Conservation (phyloP, 2,888 invertebrate species). For the Mamestra brassicae region DNA sequence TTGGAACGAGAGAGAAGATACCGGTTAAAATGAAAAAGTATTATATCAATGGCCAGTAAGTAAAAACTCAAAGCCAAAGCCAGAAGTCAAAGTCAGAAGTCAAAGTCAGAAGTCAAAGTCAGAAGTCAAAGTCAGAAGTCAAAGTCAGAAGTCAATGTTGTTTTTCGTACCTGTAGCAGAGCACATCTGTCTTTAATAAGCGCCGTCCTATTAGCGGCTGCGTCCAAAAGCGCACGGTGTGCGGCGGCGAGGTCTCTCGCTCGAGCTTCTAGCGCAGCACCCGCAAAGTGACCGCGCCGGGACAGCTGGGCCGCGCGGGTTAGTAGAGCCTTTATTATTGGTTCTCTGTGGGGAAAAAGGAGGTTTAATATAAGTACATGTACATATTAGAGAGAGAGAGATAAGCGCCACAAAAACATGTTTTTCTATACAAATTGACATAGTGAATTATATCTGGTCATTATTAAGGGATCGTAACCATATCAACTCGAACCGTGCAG, state of each 20-base stretch:
- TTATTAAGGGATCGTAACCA: too few relatives aligned
- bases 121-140: neutral
- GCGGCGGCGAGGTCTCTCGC: conserved; percentile 93
- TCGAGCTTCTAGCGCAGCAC: conserved; percentile 93
- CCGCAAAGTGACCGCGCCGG: conserved; percentile 96
- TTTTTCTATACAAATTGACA: too few relatives aligned
- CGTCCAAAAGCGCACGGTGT: conserved; percentile 93
- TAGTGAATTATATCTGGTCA: too few relatives aligned
- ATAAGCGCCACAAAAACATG: too few relatives aligned
- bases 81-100: neutral
- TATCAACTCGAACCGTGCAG: too few relatives aligned
- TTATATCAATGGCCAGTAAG: too few relatives aligned
- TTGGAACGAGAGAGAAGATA: neutral
- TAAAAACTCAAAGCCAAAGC: too few relatives aligned
- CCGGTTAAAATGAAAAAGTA: neutral
- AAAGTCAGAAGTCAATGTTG: neutral
- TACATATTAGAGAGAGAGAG: too few relatives aligned
- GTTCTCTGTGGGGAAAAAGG: conserved; percentile 91
- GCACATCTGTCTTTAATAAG: conserved; percentile 91
- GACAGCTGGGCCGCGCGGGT: conserved; percentile 95
- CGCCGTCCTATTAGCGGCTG: conserved; percentile 93
- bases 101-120: neutral
- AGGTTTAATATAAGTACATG: too few relatives aligned
- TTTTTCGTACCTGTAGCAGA: conserved; percentile 74
- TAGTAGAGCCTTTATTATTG: conserved; percentile 94